These are phyloP conservation scores for Drosophila putrida DNA, from an alignment of 2,888 invertebrate species.

Conservation along the genomic window DNA sequence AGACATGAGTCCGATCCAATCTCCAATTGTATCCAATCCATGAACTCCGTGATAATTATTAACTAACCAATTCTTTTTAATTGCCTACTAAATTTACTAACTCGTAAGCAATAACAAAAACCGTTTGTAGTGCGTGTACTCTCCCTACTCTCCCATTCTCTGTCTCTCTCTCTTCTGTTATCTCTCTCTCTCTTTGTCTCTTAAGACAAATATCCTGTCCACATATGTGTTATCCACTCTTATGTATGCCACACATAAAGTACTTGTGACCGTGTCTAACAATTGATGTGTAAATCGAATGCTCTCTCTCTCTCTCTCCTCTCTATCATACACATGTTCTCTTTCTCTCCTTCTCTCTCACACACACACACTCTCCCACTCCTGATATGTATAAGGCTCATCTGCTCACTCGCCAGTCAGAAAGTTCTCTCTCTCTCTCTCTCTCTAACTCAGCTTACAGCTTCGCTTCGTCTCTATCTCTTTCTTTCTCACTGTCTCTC, in stretches of 20 bases:
- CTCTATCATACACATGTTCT: conserved; percentile 3
- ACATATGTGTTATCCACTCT: conserved; percentile 33
- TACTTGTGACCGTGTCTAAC: conserved; percentile 41
- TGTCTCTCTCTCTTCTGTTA: conserved; percentile 6
- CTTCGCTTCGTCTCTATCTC: conserved; percentile 2
- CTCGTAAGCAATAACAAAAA: conserved; percentile 19
- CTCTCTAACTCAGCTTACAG: too few species aligned
- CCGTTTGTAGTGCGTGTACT: conserved; percentile 42
- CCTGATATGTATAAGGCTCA: conserved; percentile 4
- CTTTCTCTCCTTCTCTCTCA: conserved; percentile 32
- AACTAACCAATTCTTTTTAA: conserved; percentile 21
- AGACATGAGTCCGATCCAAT: background rate
- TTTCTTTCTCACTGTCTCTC: background rate
- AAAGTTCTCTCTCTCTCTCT: background rate
- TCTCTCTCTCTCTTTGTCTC: background rate
- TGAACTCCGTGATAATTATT: conserved; percentile 11
- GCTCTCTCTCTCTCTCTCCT: conserved; percentile 31
- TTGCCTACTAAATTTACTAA: conserved; percentile 26
- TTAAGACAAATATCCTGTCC: conserved; percentile 18
- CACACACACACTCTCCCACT: conserved; percentile 7
- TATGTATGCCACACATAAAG: conserved; percentile 28
- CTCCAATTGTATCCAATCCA: conserved; percentile 1
- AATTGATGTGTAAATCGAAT: conserved; percentile 61
- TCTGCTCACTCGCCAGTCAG: background rate
- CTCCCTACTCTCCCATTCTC: conserved; percentile 13